These are phyloP conservation scores for Muraenolepis orangiensis DNA, from an alignment of 2,797 vertebrate genomes.

Conservation along the genomic window DNA sequence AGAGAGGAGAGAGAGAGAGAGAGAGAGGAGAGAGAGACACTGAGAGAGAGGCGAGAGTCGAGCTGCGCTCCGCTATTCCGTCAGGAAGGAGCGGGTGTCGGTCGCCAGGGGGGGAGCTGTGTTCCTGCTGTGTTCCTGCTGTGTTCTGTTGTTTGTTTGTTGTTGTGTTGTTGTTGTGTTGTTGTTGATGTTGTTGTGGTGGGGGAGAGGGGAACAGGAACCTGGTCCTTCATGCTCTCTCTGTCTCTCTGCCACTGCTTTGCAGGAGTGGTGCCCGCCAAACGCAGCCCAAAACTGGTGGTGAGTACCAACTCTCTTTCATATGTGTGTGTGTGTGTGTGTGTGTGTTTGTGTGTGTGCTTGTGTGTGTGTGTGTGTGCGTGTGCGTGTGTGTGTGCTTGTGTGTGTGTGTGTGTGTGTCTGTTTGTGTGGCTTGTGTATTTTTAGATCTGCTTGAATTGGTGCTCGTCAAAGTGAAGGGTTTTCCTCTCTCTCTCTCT, in stretches of 20 bases:
- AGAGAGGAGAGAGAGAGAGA: too few relatives aligned
- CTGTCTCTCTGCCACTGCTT: constrained; percentile 89
- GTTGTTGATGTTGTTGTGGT: neutral
- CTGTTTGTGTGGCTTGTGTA: neutral
- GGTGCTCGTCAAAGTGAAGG: neutral
- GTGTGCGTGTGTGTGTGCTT: neutral
- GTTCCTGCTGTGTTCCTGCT: constrained; percentile 59
- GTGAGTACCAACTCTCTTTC: constrained; percentile 79
- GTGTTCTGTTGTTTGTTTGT: neutral
- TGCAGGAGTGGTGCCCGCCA: constrained; percentile 94
- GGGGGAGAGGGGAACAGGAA: constrained; percentile 65
- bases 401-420: neutral
- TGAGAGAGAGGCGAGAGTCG: too few relatives aligned
- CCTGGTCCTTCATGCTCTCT: constrained; percentile 82
- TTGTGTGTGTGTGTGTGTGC: neutral
- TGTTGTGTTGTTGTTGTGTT: neutral
- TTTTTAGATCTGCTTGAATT: neutral
- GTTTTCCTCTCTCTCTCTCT: neutral
- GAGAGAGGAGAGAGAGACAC: constrained; percentile 17
- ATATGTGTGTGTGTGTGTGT: neutral
- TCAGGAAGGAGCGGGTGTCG: constrained; percentile 36
- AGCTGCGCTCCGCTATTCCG: constrained; percentile 45
- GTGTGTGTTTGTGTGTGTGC: neutral
- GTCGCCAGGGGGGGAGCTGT: constrained; percentile 26
- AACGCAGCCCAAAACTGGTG: constrained; percentile 99